Conservation (phyloP, 1,140 invertebrate species). For the Aphelenchoides fujianensis region DNA sequence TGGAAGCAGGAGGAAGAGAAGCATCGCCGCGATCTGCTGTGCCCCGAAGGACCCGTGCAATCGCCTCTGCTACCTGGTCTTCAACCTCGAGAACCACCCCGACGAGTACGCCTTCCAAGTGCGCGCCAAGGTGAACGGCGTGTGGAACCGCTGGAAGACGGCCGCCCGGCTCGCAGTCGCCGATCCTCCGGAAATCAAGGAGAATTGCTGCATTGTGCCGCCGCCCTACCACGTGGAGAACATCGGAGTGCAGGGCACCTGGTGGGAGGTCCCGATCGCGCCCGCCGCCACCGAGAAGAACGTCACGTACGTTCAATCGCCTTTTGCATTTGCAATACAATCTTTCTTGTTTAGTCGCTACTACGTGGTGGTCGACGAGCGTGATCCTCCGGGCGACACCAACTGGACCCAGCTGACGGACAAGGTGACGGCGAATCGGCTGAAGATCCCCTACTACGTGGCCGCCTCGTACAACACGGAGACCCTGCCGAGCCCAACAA, state of each 20-base stretch:
- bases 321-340: slow-evolving; percentile 17
- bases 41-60: slow-evolving; percentile 59
- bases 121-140: slow-evolving; percentile 60
- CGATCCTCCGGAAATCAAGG: slow-evolving; percentile 54
- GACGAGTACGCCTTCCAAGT: slow-evolving; percentile 57
- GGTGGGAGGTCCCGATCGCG: slow-evolving; percentile 55
- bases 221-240: slow-evolving; percentile 60
- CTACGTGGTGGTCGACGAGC: slow-evolving; percentile 61
- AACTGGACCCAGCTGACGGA: slow-evolving; percentile 62
- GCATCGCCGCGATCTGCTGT: slow-evolving; percentile 49
- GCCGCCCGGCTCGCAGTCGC: slow-evolving; percentile 43
- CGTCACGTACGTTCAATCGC: slow-evolving; percentile 52
- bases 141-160: slow-evolving; percentile 61
- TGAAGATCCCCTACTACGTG: slow-evolving; percentile 60
- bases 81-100: slow-evolving; percentile 56
- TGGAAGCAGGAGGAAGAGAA: slow-evolving; percentile 54
- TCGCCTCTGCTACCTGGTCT: slow-evolving; percentile 59
- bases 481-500: slow-evolving; percentile 48
- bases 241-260: slow-evolving; percentile 53
- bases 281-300: slow-evolving; percentile 59
- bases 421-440: slow-evolving; percentile 59
- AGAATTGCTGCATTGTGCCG: slow-evolving; percentile 60
- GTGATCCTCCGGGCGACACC: slow-evolving; percentile 60
- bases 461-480: slow-evolving; percentile 56
- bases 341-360: slow-evolving; percentile 49